Base-by-base conservation (phyloP, 2,113 vertebrate species). In the Halichoeres trimaculatus region DNA sequence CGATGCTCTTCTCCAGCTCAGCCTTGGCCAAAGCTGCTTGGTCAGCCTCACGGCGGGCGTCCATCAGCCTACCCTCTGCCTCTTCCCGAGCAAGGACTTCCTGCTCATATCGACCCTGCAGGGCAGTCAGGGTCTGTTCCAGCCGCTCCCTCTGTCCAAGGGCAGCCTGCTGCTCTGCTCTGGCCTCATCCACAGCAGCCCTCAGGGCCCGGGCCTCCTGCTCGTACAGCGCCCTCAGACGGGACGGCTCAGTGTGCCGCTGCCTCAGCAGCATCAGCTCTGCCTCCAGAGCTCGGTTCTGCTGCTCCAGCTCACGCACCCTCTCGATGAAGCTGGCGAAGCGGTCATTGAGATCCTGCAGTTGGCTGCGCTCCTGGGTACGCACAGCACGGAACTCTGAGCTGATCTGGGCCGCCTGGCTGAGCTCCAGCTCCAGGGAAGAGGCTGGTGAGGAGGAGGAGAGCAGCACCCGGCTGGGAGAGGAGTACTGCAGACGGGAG, bases 191-290 rank as follows among this genome's bases (percentile, higher is more conserved):
- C 40, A 93, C 89, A 1, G 94, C 94, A 1, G 93, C 92, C 26
- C 92, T 92, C 57, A 91, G 83, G 48, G 90, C 56, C 1, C 93
- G 89, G 64, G 91, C 89, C 78, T 94, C 93, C 30, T 91, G 93
- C 80, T 73, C 80, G 0, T 92, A 92, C 17, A 89, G 38, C 4
- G 30, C 85, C 75, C 87, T 85, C 75, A 95, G 89, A 14, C 95
- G 94, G 75, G 96, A 96, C 0, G 97, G 97, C 72, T 98, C 96
- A 1, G 88, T 84, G 91, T 98, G 95, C 19, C 95, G 91, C 73
- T 93, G 92, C 73, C 92, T 91, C 68, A 89, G 83, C 35, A 86
- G 2, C 58, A 90, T 73, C 48, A 93, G 83, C 82, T 93, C 83
- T 0, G 83, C 41, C 63, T 86, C 83, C 34, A 84, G 53, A 4